Percentiles rank a stretch among this genome's conserved stretches.
phyloP scores from a whole-genome alignment of 2,888 invertebrate genomes.

The Timema cristinae region DNA sequence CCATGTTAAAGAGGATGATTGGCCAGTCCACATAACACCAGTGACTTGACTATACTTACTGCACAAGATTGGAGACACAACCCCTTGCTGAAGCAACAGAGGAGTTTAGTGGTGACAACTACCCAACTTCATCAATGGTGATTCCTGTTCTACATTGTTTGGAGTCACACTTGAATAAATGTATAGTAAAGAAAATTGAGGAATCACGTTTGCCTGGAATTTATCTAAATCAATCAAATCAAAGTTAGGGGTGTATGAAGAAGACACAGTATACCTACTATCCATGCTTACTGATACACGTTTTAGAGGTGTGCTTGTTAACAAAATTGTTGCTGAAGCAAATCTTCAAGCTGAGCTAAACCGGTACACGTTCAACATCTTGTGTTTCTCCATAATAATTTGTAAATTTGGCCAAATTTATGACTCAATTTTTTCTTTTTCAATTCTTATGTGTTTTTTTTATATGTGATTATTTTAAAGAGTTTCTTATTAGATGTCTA shows the following conservation, averaged over 20 bases:
- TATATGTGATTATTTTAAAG: too few species aligned
- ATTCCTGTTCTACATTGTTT: slow-evolving; percentile 6
- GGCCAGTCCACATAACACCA: not conserved
- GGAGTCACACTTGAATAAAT: not conserved
- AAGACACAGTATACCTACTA: slow-evolving; percentile 10
- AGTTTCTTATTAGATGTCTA: too few species aligned
- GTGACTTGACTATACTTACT: slow-evolving; percentile 7
- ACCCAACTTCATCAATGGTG: not conserved
- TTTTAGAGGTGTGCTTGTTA: too few species aligned
- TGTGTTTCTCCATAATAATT: not conserved
- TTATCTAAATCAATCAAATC: slow-evolving; percentile 1
- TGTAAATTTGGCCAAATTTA: too few species aligned
- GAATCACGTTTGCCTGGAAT: slow-evolving; percentile 2
- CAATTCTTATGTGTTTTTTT: too few species aligned
- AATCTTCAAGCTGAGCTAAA: not conserved
- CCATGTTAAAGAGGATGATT: too few species aligned
- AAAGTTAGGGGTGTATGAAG: not conserved
- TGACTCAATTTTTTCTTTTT: too few species aligned
- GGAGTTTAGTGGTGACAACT: slow-evolving; percentile 1
- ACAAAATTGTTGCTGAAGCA: slow-evolving; percentile 2
- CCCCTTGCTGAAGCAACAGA: slow-evolving; percentile 8
- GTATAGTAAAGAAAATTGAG: not conserved
- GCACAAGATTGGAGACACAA: slow-evolving; percentile 9
- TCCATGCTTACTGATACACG: too few species aligned
- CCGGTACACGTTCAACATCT: too few species aligned